These are phyloP conservation scores for Ferrisia virgata DNA, from an alignment of 2,888 invertebrate species.

Conservation along the genomic window DNA sequence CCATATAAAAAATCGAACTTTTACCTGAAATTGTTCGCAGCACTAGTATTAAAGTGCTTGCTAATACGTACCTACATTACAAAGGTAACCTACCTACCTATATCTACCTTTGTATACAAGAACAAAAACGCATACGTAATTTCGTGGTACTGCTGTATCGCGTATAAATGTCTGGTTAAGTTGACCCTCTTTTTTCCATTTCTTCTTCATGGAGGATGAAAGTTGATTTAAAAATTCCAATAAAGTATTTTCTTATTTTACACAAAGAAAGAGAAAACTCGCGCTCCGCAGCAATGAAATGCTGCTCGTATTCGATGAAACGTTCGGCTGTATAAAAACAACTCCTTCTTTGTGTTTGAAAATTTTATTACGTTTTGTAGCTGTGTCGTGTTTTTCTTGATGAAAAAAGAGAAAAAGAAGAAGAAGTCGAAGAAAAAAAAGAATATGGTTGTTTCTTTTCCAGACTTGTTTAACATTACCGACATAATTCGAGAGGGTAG, in stretches of 20 bases:
- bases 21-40: background rate
- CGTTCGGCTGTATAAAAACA: background rate
- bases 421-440: background rate
- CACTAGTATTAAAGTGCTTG: background rate
- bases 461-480: background rate
- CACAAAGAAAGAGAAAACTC: background rate
- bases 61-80: too few species aligned
- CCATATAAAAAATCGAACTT: background rate
- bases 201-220: background rate
- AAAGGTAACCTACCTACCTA: too few species aligned
- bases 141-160: background rate
- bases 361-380: conserved; percentile 10
- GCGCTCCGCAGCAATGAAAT: background rate
- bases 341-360: conserved; percentile 5
- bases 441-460: background rate
- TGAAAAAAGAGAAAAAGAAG: background rate
- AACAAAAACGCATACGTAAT: background rate
- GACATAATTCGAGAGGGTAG: background rate
- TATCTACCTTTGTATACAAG: too few species aligned
- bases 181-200: background rate
- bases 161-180: background rate
- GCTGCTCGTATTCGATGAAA: background rate
- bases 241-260: background rate
- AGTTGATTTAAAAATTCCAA: conserved; percentile 17
- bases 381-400: background rate